Percentiles rank a stretch among this genome's conserved stretches.
Conservation (phyloP, 2,113 vertebrate genomes). For the Martes martes region DNA sequence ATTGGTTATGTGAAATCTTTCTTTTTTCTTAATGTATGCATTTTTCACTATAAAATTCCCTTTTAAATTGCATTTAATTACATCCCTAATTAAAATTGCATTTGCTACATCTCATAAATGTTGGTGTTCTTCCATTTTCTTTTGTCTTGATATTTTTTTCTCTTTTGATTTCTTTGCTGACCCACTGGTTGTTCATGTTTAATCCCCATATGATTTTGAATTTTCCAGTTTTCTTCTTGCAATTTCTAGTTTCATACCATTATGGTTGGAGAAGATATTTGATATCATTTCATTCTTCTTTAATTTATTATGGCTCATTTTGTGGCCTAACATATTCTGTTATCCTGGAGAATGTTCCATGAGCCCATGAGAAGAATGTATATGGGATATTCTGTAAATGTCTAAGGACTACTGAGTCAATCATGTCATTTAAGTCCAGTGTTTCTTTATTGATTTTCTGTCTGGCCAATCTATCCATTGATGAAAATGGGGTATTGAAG, state of each 20-base stretch:
- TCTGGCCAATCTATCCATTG: not conserved
- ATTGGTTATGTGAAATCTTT: not conserved
- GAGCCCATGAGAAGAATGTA: not conserved
- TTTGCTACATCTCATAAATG: not conserved
- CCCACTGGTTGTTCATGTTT: not conserved
- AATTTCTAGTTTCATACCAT: not conserved
- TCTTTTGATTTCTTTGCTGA: not conserved
- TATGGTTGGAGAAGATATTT: not conserved
- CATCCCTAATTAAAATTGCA: not conserved
- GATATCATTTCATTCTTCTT: not conserved
- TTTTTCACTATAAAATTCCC: not conserved
- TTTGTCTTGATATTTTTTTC: not conserved
- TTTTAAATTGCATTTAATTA: not conserved
- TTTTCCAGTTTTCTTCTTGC: not conserved
- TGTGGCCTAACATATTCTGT: not conserved
- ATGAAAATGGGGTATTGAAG: not conserved
- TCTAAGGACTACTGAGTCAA: not conserved
- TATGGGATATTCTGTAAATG: not conserved
- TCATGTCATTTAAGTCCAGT: not conserved
- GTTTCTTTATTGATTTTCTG: not conserved
- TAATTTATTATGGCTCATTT: not conserved
- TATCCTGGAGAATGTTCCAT: not conserved
- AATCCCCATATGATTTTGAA: not conserved
- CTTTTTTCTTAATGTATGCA: not conserved
- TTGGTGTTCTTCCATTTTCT: not conserved